phyloP scores from a whole-genome alignment of 2,113 vertebrate genomes.

The Rhinolophus sinicus region DNA sequence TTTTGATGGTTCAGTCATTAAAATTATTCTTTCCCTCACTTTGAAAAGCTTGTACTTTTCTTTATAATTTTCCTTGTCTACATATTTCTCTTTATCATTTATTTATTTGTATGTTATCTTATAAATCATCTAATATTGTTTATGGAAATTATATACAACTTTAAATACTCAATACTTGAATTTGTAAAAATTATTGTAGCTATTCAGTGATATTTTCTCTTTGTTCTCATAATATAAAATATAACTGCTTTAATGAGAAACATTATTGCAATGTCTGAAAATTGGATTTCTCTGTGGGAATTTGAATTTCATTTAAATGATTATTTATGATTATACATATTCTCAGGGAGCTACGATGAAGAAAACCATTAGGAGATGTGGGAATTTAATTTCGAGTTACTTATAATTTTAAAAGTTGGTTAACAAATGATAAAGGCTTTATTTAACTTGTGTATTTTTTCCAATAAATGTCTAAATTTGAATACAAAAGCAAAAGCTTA shows the following conservation, averaged over 20 bases:
- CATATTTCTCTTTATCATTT: background rate
- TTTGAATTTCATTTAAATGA: background rate
- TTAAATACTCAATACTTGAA: background rate
- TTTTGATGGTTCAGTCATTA: background rate
- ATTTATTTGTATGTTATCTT: background rate
- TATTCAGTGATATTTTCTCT: background rate
- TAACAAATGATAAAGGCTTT: background rate
- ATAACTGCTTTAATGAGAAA: conserved; percentile 24
- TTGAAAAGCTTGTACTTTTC: background rate
- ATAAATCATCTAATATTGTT: background rate
- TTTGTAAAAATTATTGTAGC: background rate
- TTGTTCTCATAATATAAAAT: background rate
- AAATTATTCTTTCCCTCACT: background rate
- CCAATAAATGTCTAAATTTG: background rate
- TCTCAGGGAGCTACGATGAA: background rate
- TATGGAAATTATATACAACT: background rate
- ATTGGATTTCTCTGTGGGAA: background rate
- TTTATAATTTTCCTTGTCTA: background rate
- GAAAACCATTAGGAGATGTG: background rate
- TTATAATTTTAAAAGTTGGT: background rate
- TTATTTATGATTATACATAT: background rate
- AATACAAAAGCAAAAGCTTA: background rate
- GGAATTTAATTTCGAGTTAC: background rate
- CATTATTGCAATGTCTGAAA: background rate
- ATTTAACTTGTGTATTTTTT: background rate